Percentiles rank a stretch among this genome's conserved stretches.
phyloP scores from a whole-genome alignment of 2,797 vertebrate species.

The Sebastes umbrosus region DNA sequence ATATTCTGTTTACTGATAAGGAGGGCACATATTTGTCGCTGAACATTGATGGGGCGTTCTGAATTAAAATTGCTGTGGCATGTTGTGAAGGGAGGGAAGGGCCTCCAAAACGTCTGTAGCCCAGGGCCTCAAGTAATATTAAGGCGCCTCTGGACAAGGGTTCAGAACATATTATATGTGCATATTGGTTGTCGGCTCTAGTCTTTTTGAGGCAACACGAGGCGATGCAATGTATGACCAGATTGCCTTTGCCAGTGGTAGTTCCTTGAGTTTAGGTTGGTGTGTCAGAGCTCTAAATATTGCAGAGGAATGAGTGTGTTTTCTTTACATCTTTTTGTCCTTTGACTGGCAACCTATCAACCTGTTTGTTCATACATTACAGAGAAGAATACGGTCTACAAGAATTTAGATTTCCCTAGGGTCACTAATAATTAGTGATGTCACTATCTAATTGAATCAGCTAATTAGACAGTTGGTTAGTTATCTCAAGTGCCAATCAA shows the following conservation, averaged over 20 bases:
- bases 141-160: too few relatives aligned
- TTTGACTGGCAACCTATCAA: neutral
- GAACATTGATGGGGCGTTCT: too few relatives aligned
- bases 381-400: neutral
- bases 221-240: neutral
- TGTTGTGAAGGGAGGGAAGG: too few relatives aligned
- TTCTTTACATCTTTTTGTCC: neutral
- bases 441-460: neutral
- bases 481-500: neutral
- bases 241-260: neutral
- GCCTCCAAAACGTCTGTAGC: too few relatives aligned
- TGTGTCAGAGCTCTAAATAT: neutral
- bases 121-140: too few relatives aligned
- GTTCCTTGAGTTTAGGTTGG: neutral
- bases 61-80: too few relatives aligned
- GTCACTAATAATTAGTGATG: neutral
- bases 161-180: neutral
- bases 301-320: neutral
- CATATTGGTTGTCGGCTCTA: neutral
- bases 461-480: neutral
- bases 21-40: too few relatives aligned
- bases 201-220: neutral
- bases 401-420: neutral
- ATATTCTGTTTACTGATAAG: too few relatives aligned
- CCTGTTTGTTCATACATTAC: neutral